A percentile compares a stretch with the other conserved stretches of the same genome.
These are phyloP conservation scores for Chondrosia reniformis DNA, from an alignment of 37 sponge, comb jelly and placozoan genomes.

Conservation along the genomic window DNA sequence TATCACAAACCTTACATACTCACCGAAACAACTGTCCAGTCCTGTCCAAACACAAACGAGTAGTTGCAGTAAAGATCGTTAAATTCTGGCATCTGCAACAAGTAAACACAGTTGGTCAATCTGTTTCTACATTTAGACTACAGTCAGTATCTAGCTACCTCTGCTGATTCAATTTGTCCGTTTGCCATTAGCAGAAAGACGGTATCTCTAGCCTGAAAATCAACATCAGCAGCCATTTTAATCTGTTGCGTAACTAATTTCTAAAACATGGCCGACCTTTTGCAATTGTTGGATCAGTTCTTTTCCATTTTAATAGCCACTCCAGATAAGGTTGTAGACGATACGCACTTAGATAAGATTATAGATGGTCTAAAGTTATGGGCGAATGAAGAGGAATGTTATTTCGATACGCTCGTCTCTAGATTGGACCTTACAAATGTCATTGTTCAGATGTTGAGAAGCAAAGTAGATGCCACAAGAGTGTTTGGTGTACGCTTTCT, in stretches of 20 bases:
- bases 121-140: neutral
- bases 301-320: neutral
- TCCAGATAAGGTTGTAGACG: slow-evolving; percentile 19
- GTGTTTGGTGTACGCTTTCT: neutral
- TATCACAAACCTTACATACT: slow-evolving; percentile 8
- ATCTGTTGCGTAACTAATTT: too few relatives aligned
- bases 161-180: slow-evolving; percentile 83
- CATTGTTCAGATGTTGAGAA: neutral
- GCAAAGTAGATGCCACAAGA: neutral
- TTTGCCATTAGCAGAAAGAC: slow-evolving; percentile 79
- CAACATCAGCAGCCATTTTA: neutral
- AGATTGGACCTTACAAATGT: neutral
- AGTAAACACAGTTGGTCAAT: neutral
- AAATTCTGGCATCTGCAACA: slow-evolving; percentile 75
- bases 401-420: neutral
- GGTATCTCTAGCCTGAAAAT: slow-evolving; percentile 10
- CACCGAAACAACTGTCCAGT: slow-evolving; percentile 91
- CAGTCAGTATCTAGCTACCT: slow-evolving; percentile 34
- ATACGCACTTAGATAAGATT: slow-evolving; percentile 9
- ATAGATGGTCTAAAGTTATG: neutral
- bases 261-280: neutral
- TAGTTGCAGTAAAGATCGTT: slow-evolving; percentile 94
- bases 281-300: neutral
- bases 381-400: neutral
- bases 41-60: slow-evolving; percentile 86